Conservation (phyloP, 2,888 invertebrate species). For the Cerastoderma edule region DNA sequence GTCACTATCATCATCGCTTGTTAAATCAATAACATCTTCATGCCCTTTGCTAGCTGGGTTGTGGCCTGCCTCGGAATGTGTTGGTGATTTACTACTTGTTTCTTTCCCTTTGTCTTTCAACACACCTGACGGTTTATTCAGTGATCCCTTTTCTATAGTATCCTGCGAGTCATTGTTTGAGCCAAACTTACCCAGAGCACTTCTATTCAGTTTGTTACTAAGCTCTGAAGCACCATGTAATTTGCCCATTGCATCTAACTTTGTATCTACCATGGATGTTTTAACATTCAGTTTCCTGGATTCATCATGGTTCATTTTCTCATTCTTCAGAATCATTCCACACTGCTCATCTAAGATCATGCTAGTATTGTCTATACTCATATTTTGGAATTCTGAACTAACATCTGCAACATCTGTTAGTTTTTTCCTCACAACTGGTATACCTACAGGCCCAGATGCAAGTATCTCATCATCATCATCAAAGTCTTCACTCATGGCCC, state of each 20-base stretch:
- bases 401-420: conserved; percentile 38
- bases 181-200: too few relatives aligned
- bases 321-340: conserved; percentile 11
- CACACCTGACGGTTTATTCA: conserved; percentile 35
- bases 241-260: too few relatives aligned
- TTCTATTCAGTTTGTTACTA: too few relatives aligned
- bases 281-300: not conserved
- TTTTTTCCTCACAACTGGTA: not conserved
- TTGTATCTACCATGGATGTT: not conserved
- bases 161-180: not conserved
- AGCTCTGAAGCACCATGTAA: too few relatives aligned
- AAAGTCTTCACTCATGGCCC: conserved; percentile 27
- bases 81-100: too few relatives aligned
- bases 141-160: conserved; percentile 45
- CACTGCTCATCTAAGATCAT: conserved; percentile 39
- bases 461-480: conserved; percentile 1
- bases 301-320: not conserved
- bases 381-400: conserved; percentile 52
- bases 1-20: conserved; percentile 48
- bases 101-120: too few relatives aligned
- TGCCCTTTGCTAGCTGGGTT: not conserved
- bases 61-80: too few relatives aligned
- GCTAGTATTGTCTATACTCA: conserved; percentile 55
- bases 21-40: conserved; percentile 59
- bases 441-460: conserved; percentile 1